Base-by-base conservation (phyloP, 2,797 vertebrate species). In the Micrastur ruficollis region DNA sequence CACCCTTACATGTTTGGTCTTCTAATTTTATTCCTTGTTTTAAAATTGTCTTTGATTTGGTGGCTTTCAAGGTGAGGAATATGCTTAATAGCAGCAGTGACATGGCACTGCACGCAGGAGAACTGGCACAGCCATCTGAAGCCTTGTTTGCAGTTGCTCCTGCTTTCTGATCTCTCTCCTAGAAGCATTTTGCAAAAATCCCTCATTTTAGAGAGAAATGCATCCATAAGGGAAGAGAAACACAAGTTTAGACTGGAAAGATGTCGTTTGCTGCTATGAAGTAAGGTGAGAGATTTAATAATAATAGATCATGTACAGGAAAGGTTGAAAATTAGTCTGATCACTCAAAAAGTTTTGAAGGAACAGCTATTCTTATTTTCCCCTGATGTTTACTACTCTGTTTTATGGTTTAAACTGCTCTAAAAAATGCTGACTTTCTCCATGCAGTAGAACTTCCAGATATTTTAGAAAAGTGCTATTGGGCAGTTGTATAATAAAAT, bases 1-100 rank as follows among this genome's bases (percentile, higher is more conserved):
- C 12, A 44, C 27, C 13, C 9, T 16, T 73, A 9, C 8, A 3
- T 15, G 14, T 55, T 72, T 66, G 38, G 21, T n/a, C 62, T 75
- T 65, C 78, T 79, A 73, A 89, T 84, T 76, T 68, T 79, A 49
- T 84, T 90, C 31, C 59, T 89, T 79, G 29, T 52, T 96, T 93
- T 86, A 81, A 94, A 94, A 90, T 89, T 86, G 73, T 58, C 73
- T 95, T 95, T 95, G 88, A 84, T 93, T 79, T 89, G 63, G 49
- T 89, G 63, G 49, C 26, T 94, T 62, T 93, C 70, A 81, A 89
- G 93, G 86, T 62, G 62, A 47, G 67, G 61, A 68, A 70, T 49
- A 31, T 49, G 62, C 46, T 95, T 81, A 72, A 40, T 27, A 85
- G 59, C 58, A 93, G 68, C 65, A 83, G 72, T 25, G 65, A 49